A percentile compares a stretch with the other conserved stretches of the same genome.
phyloP scores from a whole-genome alignment of 2,888 invertebrate genomes.

The Athalia rosae region DNA sequence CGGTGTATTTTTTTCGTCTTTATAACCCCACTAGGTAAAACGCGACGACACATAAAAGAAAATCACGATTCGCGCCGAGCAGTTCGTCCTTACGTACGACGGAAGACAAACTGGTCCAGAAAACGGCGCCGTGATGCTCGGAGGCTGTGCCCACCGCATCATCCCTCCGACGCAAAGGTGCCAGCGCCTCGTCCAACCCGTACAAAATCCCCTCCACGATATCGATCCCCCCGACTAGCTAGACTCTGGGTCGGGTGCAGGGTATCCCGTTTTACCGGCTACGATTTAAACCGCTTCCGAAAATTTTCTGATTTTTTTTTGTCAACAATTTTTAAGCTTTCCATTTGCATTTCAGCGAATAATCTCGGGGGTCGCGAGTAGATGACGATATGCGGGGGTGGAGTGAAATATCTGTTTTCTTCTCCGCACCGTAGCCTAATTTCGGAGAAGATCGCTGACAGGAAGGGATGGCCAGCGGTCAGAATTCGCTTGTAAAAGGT shows the following conservation, averaged over 20 bases:
- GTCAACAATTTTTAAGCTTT: background rate
- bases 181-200: conserved; percentile 49
- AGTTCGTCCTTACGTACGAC: conserved; percentile 51
- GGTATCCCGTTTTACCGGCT: conserved; percentile 58
- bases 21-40: too few relatives aligned
- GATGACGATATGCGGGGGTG: background rate
- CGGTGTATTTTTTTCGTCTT: too few relatives aligned
- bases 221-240: conserved; percentile 62
- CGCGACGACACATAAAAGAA: too few relatives aligned
- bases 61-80: background rate
- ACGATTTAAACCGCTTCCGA: conserved; percentile 40
- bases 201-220: conserved; percentile 58
- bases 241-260: conserved; percentile 45
- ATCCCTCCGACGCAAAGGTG: conserved; percentile 60
- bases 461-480: too few relatives aligned
- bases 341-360: background rate
- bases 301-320: background rate
- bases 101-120: conserved; percentile 58
- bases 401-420: too few relatives aligned
- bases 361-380: background rate
- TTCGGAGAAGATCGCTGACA: too few relatives aligned
- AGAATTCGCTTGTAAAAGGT: too few relatives aligned
- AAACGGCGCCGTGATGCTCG: conserved; percentile 51
- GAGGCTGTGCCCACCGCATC: conserved; percentile 58
- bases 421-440: too few relatives aligned